Base-by-base conservation (phyloP, 2,888 invertebrate genomes). In the Drosophila neutralis region DNA sequence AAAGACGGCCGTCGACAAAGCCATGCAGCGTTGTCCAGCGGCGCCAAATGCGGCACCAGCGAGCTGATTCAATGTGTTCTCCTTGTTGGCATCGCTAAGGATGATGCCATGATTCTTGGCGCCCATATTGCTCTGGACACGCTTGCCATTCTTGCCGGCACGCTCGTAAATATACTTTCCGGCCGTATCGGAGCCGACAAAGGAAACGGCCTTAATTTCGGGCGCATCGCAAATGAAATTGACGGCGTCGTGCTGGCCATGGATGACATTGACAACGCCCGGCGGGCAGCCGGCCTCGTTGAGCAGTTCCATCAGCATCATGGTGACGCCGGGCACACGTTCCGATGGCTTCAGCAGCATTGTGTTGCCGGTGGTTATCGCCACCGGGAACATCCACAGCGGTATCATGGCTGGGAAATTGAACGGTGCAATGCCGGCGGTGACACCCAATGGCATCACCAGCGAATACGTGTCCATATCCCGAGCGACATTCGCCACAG, bases 331-430 rank as follows among this genome's bases (percentile, higher is more conserved):
- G 7, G 99, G 99, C 88, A 99, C 99, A 89, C 98, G 95, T 93
- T 99, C 99, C 0, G 99, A 99, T 0, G 99, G 99, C 94, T 97
- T 99, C 90, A 99, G 94, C 63, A 99, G 94, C 93, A 97, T 97
- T 0, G 99, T 98, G 93, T 99, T 99, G 54, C 99, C 99, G 62
- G 98, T 98, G 8, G 98, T 96, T 45, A 97, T 94, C 21, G 97
- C 95, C 56, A 97, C 94, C 0, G 97, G 97, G 95, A 97, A 97
- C 95, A 97, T 97, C 99, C 99, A 99, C 6, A 99, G 94, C 0
- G 99, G 99, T 83, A 99, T 98, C 99, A 99, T 99, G 36, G 99
- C 99, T 0, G 99, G 99, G 93, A 99, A 99, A 93, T 99, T 99
- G 93, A 99, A 99, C 0, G 99, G 99, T n/a, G 98, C 97, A 87